Conservation (phyloP, 1,140 invertebrate species). For the Paralvinella palmiformis region DNA sequence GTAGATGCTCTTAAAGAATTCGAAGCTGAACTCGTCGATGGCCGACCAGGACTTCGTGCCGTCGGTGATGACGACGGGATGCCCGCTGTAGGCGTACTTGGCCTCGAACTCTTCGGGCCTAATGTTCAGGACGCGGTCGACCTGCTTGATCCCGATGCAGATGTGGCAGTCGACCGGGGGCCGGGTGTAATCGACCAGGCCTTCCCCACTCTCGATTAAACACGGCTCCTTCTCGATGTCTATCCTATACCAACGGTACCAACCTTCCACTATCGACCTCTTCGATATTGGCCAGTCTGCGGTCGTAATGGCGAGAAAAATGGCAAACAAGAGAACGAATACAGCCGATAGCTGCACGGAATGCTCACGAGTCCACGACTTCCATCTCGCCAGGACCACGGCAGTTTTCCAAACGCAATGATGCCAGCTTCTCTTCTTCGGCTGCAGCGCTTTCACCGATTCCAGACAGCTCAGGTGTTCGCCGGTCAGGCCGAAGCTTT, state of each 20-base stretch:
- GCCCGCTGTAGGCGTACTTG: conserved; percentile 64
- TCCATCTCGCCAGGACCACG: no score
- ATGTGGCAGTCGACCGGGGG: conserved; percentile 70
- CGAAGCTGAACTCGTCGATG: conserved; percentile 62
- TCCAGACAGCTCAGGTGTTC: no score
- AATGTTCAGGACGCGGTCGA: conserved; percentile 59
- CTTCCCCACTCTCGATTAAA: conserved; percentile 55
- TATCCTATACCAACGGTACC: background rate
- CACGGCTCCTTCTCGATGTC: conserved; percentile 33
- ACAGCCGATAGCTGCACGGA: no score
- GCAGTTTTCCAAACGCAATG: no score
- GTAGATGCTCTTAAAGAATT: conserved; percentile 63
- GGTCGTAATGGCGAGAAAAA: no score
- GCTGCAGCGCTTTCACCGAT: no score
- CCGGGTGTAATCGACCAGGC: conserved; percentile 60
- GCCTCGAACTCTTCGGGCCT: conserved; percentile 62
- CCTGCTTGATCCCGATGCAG: conserved; percentile 59
- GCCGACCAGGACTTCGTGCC: conserved; percentile 72
- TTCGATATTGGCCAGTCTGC: no score
- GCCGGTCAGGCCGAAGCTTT: no score
- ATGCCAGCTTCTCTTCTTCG: no score
- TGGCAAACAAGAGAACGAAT: no score
- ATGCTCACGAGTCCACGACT: no score
- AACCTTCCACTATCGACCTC: no score
- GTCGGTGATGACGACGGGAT: conserved; percentile 74